Evolutionary conservation across 2,888 invertebrate species (phyloP), one percentile per base, ranked within the genome.

Genomic region (Andrena fulva): DNA sequence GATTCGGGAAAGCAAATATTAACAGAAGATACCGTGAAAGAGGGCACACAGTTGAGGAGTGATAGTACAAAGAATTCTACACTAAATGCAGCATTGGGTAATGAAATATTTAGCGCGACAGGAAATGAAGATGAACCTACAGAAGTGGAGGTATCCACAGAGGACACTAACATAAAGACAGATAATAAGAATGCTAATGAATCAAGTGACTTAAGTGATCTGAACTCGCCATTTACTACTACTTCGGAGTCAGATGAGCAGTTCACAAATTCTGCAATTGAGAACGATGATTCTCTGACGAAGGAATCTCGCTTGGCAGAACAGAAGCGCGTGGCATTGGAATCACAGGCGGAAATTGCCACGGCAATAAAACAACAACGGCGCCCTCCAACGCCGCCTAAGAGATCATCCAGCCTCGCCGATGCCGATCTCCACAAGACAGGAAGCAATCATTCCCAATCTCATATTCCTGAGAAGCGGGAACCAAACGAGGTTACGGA

Each of bases 331-430:
- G 20, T 54, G 6, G n/a, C 29, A 10, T 16, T n/a, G 0, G 16
- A 48, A 6, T 8, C 35, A 7, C 2, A 8, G 33, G n/a, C 0
- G 1, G 35, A 27, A 2, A 31, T 7, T 42, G 0, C 4, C 0
- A 29, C 50, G 0, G 4, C 1, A 2, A 27, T 20, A 3, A 54
- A 72, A 16, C 50, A 33, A 16, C 50, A 71, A 8, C 48, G 59
- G 2, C 54, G 59, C 24, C 76, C 76, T 0, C 76, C 83, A 2
- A 56, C 79, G 0, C 83, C 72, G 0, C 83, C 84, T 0, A 72
- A 48, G 6, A 60, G 83, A 52, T 69, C 79, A 1, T 84, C 79
- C 8, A 84, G 84, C 12, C n/a, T 77, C 0, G 1, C 20, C 4
- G 82, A 82, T 3, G 20, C 31, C 8, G 69, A 81, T 31, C n/a